Evolutionary conservation across 2,113 vertebrate species (phyloP).

Genomic region (Regulus satrapa): DNA sequence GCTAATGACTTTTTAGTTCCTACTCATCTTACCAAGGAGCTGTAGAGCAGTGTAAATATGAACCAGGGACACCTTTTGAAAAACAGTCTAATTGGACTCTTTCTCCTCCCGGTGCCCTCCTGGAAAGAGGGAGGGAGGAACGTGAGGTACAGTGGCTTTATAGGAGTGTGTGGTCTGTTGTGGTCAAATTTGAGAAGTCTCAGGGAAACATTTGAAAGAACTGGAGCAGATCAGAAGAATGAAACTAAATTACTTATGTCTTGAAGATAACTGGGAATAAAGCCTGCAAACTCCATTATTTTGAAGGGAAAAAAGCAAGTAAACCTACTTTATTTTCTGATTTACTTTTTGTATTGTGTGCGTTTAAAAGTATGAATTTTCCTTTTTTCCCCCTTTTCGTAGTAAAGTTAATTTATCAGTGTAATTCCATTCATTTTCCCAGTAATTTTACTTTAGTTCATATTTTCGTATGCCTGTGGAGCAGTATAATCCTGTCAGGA

Average conservation of each 20-base stretch:
- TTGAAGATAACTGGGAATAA: slow-evolving; percentile 23
- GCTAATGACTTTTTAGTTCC: neutral
- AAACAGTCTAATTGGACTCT: neutral
- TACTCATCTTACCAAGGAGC: neutral
- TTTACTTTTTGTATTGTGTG: neutral
- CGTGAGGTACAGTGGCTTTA: neutral
- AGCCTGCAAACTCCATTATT: neutral
- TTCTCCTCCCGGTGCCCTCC: neutral
- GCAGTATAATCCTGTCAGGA: neutral
- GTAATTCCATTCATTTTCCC: neutral
- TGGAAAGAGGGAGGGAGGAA: neutral
- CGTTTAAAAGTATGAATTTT: neutral
- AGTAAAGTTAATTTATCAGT: neutral
- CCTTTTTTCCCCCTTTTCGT: neutral
- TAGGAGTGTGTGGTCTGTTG: neutral
- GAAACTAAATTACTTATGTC: neutral
- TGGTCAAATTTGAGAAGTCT: neutral
- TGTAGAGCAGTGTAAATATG: neutral
- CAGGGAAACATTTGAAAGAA: neutral
- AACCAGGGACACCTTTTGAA: neutral
- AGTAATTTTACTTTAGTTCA: neutral
- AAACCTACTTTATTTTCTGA: neutral
- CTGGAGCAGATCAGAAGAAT: neutral
- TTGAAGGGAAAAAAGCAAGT: slow-evolving; percentile 4
- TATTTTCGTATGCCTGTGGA: neutral